Evolutionary conservation across 2,888 invertebrate species (phyloP), one percentile per base, ranked within the genome.

Genomic region (Pyrrhia umbra): DNA sequence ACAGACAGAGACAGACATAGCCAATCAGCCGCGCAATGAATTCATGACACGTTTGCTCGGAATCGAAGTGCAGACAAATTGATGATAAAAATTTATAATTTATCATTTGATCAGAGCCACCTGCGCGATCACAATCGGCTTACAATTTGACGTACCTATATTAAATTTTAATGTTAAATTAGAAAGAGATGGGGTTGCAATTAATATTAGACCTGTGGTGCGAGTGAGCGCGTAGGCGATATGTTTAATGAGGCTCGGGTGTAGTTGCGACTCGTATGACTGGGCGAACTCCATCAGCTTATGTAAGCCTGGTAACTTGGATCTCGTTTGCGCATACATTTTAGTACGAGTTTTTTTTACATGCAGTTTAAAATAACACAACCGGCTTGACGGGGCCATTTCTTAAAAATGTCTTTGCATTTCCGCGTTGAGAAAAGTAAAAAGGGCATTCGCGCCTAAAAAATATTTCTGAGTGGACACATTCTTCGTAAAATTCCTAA

Each of bases 241-340:
- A 88, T 82, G 83, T 82, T 84, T 87, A 88, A 89, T 88, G 85
- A 87, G 83, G 74, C 79, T 79, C 79, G 83, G 76, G 75, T 84
- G 85, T 86, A 80, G 85, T 83, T 75, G 82, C 80, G 83, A 88
- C 88, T 88, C 77, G 88, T 87, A 85, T 84, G 87, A 85, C 88
- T 85, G 85, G 82, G 74, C 82, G 66, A 83, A 83, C 90, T 90
- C 84, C 86, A 77, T 72, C 79, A 74, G 75, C 76, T 88, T 89
- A 91, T 95, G 91, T 78, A 76, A 82, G 78, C 94, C 93, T 93
- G 91, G 94, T 95, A 92, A 88, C 83, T 88, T 79, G 85, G 84
- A 89, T 90, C 92, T 93, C 88, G 91, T 92, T 92, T 90, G 92
- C 91, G 91, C 93, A 92, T 93, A 92, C 91, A 92, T 93, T 93